A percentile compares a stretch with the other conserved stretches of the same genome.
Evolutionary conservation across 2,113 vertebrate species (phyloP).

Genomic region (Madoqua kirkii): DNA sequence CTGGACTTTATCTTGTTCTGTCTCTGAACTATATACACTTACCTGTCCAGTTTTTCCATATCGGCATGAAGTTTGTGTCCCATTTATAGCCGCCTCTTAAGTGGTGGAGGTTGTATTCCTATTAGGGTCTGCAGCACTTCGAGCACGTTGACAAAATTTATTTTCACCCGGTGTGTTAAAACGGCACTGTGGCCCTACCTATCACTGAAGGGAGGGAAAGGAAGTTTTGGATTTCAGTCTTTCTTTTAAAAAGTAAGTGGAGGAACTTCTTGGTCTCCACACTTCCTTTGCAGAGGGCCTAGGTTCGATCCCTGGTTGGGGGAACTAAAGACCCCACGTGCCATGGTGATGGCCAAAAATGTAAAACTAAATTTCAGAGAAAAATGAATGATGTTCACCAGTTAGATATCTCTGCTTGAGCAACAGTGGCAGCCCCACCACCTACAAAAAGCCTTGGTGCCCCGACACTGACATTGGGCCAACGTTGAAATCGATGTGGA

Average conservation of each 20-base stretch:
- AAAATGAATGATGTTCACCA: neutral
- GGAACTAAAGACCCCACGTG: neutral
- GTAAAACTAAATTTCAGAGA: neutral
- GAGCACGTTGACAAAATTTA: too few relatives aligned
- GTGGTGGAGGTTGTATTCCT: fast-evolving
- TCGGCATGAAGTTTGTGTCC: neutral
- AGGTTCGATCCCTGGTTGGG: neutral
- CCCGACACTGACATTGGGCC: neutral
- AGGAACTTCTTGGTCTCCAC: neutral
- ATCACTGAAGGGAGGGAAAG: neutral
- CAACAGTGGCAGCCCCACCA: too few relatives aligned
- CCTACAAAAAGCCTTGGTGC: neutral
- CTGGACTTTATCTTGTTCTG: neutral
- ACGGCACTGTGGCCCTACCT: neutral
- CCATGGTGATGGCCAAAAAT: neutral
- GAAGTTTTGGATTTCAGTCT: neutral
- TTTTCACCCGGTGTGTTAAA: neutral
- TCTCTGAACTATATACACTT: neutral
- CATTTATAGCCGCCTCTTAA: fast-evolving
- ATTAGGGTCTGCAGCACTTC: fast-evolving
- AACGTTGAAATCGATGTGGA: fast-evolving
- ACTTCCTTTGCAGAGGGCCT: neutral
- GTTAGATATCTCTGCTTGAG: neutral
- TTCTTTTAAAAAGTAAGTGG: neutral
- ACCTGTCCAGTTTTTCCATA: neutral